A percentile compares a stretch with the other conserved stretches of the same genome.
phyloP scores from a whole-genome alignment of 2,113 vertebrate genomes.

The Pseudorhombus dupliciocellatus region DNA sequence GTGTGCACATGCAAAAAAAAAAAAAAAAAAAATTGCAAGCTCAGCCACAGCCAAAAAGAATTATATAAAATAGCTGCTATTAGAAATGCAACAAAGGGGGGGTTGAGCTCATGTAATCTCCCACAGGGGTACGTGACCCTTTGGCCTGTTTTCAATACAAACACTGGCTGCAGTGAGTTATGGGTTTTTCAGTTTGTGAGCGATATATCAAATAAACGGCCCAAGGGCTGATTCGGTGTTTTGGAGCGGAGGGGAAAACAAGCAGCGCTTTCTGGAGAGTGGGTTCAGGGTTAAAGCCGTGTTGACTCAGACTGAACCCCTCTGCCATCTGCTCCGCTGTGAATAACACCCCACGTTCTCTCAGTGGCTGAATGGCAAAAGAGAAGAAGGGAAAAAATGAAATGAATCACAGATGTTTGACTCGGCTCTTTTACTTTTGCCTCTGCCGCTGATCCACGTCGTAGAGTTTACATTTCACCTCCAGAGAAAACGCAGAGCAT shows the following conservation, averaged over 20 bases:
- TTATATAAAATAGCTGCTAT: constrained; percentile 27
- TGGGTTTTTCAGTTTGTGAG: constrained; percentile 31
- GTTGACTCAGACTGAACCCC: constrained; percentile 48
- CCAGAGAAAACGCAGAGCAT: constrained; percentile 25
- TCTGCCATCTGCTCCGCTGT: constrained; percentile 43
- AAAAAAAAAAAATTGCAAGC: constrained; percentile 59
- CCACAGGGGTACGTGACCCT: not conserved
- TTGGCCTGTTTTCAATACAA: constrained; percentile 31
- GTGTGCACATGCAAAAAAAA: constrained; percentile 58
- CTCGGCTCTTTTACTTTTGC: constrained; percentile 30
- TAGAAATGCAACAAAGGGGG: constrained; percentile 19
- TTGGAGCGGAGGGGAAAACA: not conserved
- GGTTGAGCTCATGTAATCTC: not conserved
- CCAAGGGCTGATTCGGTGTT: constrained; percentile 23
- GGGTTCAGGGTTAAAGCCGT: constrained; percentile 27
- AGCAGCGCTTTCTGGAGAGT: constrained; percentile 18
- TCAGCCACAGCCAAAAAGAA: constrained; percentile 50
- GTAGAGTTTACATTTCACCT: constrained; percentile 44
- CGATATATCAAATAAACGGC: constrained; percentile 45
- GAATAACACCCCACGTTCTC: constrained; percentile 35
- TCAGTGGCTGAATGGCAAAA: constrained; percentile 31
- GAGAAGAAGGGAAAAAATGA: constrained; percentile 32
- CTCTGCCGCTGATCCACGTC: constrained; percentile 7
- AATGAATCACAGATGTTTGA: constrained; percentile 73
- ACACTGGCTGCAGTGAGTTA: constrained; percentile 3